These are phyloP conservation scores for Chloroclystis v-ata DNA, from an alignment of 2,888 invertebrate species.

Conservation along the genomic window DNA sequence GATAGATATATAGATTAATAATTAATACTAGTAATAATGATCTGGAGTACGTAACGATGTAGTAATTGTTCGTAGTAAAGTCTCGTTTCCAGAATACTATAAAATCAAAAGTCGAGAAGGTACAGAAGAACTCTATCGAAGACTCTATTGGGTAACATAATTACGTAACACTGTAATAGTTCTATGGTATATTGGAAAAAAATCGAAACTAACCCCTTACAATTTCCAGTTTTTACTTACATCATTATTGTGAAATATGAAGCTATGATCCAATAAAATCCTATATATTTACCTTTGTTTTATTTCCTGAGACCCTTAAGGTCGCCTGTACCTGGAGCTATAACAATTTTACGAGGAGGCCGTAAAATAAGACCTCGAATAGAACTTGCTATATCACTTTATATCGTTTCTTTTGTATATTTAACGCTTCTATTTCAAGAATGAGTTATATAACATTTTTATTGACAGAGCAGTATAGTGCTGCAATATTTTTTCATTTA, in stretches of 20 bases:
- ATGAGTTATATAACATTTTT: slow-evolving; percentile 38
- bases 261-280: slow-evolving; percentile 61
- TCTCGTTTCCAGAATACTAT: too few relatives aligned
- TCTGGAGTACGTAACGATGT: too few relatives aligned
- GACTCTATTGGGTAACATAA: too few relatives aligned
- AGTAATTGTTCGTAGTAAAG: too few relatives aligned
- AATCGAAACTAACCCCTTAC: not conserved
- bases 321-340: slow-evolving; percentile 51
- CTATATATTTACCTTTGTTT: slow-evolving; percentile 56
- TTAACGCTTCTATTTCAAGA: slow-evolving; percentile 54
- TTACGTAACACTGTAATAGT: too few relatives aligned
- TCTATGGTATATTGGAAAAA: too few relatives aligned
- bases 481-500: slow-evolving; percentile 25
- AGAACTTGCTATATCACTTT: slow-evolving; percentile 58
- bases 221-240: slow-evolving; percentile 13
- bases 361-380: slow-evolving; percentile 42
- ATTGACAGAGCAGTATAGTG: slow-evolving; percentile 30
- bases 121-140: too few relatives aligned
- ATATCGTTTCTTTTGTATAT: slow-evolving; percentile 72
- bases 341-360: slow-evolving; percentile 60
- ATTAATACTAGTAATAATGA: too few relatives aligned
- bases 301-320: slow-evolving; percentile 52
- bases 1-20: too few relatives aligned
- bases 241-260: slow-evolving; percentile 44
- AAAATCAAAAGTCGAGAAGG: too few relatives aligned